Conservation (phyloP, 2,797 vertebrate species). For the Emys orbicularis region DNA sequence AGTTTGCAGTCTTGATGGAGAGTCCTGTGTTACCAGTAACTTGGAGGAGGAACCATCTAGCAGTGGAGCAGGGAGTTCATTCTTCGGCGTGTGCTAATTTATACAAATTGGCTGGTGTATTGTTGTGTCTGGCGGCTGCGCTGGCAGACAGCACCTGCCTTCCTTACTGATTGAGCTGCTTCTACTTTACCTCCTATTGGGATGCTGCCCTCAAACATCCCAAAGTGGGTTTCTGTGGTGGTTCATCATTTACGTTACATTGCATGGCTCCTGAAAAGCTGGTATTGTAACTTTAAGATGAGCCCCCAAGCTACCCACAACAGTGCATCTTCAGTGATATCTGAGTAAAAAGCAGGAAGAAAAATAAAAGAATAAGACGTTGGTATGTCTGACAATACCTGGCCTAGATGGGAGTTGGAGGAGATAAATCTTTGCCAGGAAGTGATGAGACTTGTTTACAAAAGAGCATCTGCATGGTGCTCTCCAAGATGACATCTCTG, state of each 20-base stretch:
- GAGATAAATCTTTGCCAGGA: not conserved
- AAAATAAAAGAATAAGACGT: not conserved
- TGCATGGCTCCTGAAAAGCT: not conserved
- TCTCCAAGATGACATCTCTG: not conserved
- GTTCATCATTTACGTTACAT: not conserved
- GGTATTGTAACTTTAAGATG: not conserved
- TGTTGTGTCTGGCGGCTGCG: slow-evolving; percentile 6
- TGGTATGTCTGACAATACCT: slow-evolving; percentile 1
- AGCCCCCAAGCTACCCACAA: not conserved
- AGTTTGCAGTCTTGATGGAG: not conserved
- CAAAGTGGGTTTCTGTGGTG: not conserved
- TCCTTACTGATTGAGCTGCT: slow-evolving; percentile 30
- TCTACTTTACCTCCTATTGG: slow-evolving; percentile 31
- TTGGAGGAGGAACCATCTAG: not conserved
- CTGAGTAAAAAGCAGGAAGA: not conserved
- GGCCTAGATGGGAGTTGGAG: not conserved
- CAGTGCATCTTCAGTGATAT: not conserved
- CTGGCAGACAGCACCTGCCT: slow-evolving; percentile 1
- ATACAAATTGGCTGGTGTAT: not conserved
- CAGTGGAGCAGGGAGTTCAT: slow-evolving; percentile 74
- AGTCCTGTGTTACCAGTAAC: not conserved
- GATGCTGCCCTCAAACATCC: not conserved
- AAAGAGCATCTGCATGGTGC: not conserved
- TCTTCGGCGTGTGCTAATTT: slow-evolving; percentile 35
- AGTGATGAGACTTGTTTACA: not conserved